Evolutionary conservation across 2,113 vertebrate genomes (phyloP).

Genomic region (Pterocles burchelli): DNA sequence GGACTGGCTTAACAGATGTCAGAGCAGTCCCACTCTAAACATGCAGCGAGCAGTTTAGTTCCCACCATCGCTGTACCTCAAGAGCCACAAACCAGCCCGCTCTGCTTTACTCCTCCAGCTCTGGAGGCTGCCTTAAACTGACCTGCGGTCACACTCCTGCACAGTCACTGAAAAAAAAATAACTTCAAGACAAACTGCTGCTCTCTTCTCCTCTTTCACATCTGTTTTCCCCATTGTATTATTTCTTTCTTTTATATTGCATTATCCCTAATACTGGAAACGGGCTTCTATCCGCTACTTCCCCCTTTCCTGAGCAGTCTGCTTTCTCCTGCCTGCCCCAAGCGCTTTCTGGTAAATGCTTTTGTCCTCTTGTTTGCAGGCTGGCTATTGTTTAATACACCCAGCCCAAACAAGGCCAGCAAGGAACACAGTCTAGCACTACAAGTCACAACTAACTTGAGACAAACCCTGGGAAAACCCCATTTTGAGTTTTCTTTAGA

Average conservation of each 20-base stretch:
- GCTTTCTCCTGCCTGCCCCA: neutral
- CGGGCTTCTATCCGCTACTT: neutral
- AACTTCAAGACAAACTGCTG: neutral
- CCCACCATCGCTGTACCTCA: neutral
- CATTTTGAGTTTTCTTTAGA: neutral
- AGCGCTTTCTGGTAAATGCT: neutral
- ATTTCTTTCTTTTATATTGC: neutral
- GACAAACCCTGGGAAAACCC: neutral
- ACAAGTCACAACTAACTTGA: neutral
- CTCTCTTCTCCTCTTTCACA: neutral
- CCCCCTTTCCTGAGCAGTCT: neutral
- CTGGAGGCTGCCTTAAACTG: neutral
- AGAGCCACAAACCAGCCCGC: neutral
- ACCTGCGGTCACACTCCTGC: neutral
- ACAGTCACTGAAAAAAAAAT: neutral
- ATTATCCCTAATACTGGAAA: neutral
- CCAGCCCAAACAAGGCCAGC: neutral
- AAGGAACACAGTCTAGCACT: constrained; percentile 16
- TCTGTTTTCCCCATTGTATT: neutral
- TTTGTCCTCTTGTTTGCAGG: constrained; percentile 24
- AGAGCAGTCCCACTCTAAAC: neutral
- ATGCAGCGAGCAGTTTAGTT: neutral
- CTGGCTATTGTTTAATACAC: constrained; percentile 18
- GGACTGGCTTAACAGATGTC: neutral
- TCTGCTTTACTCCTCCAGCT: neutral